These are phyloP conservation scores for Ophion slaviceki DNA, from an alignment of 2,888 invertebrate species.

Conservation along the genomic window DNA sequence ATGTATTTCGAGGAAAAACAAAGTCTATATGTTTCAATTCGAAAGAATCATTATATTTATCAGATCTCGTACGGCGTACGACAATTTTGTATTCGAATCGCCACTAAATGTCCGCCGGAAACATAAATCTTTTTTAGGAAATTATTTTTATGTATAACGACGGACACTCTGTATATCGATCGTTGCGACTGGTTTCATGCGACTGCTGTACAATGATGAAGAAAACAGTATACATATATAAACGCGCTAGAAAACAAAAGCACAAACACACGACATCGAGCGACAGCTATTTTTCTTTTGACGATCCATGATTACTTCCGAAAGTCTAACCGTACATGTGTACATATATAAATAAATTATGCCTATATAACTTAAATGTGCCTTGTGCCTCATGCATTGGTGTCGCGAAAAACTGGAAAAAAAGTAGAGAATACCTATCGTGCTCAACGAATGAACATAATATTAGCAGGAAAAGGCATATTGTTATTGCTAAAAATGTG, in stretches of 20 bases:
- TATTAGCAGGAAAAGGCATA: background rate
- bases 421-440: slow-evolving; percentile 1
- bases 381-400: slow-evolving; percentile 65
- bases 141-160: background rate
- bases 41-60: too few species aligned
- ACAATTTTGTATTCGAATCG: too few species aligned
- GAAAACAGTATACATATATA: background rate
- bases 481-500: slow-evolving; percentile 13
- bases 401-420: slow-evolving; percentile 43
- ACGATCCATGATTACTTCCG: slow-evolving; percentile 39
- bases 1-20: too few species aligned
- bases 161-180: slow-evolving; percentile 23
- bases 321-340: slow-evolving; percentile 44
- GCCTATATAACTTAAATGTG: slow-evolving; percentile 64
- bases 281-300: slow-evolving; percentile 52
- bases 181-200: slow-evolving; percentile 43
- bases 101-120: too few species aligned
- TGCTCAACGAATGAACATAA: slow-evolving; percentile 20
- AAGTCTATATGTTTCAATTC: too few species aligned
- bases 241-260: slow-evolving; percentile 15
- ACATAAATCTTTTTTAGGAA: too few species aligned
- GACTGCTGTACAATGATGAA: slow-evolving; percentile 20
- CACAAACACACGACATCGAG: slow-evolving; percentile 29
- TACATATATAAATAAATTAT: slow-evolving; percentile 27
- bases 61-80: too few species aligned